Base-by-base conservation (phyloP, 2,797 vertebrate species). In the Chloroceryle inda region DNA sequence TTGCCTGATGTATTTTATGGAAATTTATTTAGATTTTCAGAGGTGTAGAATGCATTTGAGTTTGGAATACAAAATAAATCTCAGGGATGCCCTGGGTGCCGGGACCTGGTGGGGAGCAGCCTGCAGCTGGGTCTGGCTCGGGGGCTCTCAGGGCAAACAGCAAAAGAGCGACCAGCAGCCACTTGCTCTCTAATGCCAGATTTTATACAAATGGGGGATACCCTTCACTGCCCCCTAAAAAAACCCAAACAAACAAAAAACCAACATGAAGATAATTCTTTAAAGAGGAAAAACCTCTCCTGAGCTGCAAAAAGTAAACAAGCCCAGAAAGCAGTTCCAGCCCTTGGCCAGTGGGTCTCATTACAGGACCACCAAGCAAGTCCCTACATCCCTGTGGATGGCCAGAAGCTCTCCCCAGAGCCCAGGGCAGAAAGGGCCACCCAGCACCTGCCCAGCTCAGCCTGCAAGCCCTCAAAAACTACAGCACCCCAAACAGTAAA, bases 1-100 rank as follows among this genome's bases (percentile, higher is more conserved):
- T 86, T 98, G 98, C 75, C 75, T 81, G 24, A 55, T 88, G 15
- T 22, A 77, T 94, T 97, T 95, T 95, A 97, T 96, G 95, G 94
- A 97, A 97, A 98, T 96, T 58, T 89, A 89, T 94, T 76, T 94
- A 91, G 94, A 97, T 96, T 96, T 94, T 73, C 58, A 58, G 88
- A 56, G 20, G 55, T 59, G 50, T 45, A 63, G 89, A 79, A 94
- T 20, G 50, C 74, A 88, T 96, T 89, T 85, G 77, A 78, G 62
- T 89, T 95, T 92, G 71, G 59, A 93, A 94, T 72, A 69, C 7
- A 68, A 53, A 93, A 49, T 59, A 80, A 80, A 49, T 20, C 9
- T 14, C 37, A 63, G 50, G n/a, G 49, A 40, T 49, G 75, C 68
- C 44, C 33, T 24, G 7, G 1, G 47, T 49, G 23, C 33, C 0